phyloP scores from a whole-genome alignment of 2,797 vertebrate genomes.

The Tapirus indicus region DNA sequence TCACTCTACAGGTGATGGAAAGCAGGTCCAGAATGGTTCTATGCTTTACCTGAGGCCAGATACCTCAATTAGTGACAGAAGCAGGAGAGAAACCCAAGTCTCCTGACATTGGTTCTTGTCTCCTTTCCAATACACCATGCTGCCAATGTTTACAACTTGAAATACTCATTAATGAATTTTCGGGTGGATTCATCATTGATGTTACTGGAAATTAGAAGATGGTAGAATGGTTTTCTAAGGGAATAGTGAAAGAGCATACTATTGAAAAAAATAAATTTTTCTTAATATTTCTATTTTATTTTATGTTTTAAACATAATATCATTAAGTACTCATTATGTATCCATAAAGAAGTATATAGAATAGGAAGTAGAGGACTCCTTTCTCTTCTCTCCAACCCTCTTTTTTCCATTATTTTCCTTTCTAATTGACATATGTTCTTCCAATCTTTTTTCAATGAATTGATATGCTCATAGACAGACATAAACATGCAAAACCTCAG shows the following conservation, averaged over 20 bases:
- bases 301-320: background rate
- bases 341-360: background rate
- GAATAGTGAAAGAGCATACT: background rate
- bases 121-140: background rate
- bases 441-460: background rate
- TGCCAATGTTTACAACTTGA: background rate
- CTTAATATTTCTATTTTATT: background rate
- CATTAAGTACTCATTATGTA: background rate
- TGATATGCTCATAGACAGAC: background rate
- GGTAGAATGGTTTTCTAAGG: background rate
- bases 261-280: background rate
- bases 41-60: background rate
- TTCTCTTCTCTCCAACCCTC: background rate
- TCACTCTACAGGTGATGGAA: background rate
- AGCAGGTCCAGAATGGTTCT: background rate
- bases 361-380: background rate
- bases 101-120: background rate
- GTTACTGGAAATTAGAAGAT: background rate
- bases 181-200: background rate
- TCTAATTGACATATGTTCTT: background rate
- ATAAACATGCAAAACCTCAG: background rate
- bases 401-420: background rate
- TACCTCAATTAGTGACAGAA: background rate
- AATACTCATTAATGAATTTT: background rate
- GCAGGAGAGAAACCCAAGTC: background rate